Conservation (phyloP, 2,888 invertebrate species). For the Lapara coniferarum region DNA sequence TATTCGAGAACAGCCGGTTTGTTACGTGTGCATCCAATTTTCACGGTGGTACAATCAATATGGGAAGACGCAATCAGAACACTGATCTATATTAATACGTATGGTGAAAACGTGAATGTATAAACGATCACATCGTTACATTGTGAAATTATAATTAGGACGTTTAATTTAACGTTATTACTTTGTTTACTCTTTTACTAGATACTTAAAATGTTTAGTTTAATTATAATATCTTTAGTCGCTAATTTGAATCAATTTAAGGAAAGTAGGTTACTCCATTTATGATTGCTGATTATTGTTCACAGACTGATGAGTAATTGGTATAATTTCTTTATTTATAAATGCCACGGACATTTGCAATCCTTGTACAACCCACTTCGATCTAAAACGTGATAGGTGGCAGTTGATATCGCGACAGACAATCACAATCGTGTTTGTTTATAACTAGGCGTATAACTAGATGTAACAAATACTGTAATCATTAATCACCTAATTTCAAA, state of each 20-base stretch:
- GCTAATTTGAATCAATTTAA: background rate
- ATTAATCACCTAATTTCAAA: too few relatives aligned
- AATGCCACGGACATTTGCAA: background rate
- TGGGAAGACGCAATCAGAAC: background rate
- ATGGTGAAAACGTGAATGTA: too few relatives aligned
- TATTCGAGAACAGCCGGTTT: constrained; percentile 6
- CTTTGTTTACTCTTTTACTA: too few relatives aligned
- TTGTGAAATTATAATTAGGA: too few relatives aligned
- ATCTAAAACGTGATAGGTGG: constrained; percentile 8
- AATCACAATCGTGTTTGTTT: constrained; percentile 1
- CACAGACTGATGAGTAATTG: background rate
- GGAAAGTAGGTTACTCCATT: background rate
- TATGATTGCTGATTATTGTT: background rate
- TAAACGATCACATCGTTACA: too few relatives aligned
- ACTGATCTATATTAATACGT: background rate
- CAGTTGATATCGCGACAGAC: background rate
- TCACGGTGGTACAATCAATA: constrained; percentile 15
- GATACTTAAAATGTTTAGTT: background rate
- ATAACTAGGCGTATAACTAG: background rate
- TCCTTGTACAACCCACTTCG: background rate
- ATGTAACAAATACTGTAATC: too few relatives aligned
- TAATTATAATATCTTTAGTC: background rate
- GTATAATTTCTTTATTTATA: too few relatives aligned
- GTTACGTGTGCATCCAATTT: constrained; percentile 23
- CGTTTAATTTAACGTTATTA: too few relatives aligned